Percentiles rank a stretch among this genome's conserved stretches.
phyloP scores from a whole-genome alignment of 2,797 vertebrate species.

The Amblyopsis hoosieri region DNA sequence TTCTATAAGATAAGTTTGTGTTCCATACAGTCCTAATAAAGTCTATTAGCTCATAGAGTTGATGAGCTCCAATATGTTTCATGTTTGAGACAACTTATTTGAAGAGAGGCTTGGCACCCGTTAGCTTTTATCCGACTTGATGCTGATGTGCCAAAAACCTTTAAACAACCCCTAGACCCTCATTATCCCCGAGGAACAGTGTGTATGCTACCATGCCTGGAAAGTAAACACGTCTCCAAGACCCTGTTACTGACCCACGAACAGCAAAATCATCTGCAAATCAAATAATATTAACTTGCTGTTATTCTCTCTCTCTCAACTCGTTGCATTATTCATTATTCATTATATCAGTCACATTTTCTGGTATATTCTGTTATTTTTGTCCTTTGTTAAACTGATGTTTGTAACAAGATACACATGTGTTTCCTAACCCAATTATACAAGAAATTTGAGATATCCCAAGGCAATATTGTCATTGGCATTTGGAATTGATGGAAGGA shows the following conservation, averaged over 20 bases:
- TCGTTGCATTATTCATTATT: too few relatives aligned
- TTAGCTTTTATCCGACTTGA: neutral
- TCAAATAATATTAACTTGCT: slow-evolving; percentile 23
- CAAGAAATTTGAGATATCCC: slow-evolving; percentile 5
- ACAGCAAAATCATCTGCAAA: slow-evolving; percentile 26
- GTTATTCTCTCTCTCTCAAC: slow-evolving; percentile 4
- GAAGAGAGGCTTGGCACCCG: neutral
- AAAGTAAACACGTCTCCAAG: slow-evolving; percentile 24
- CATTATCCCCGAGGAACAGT: neutral
- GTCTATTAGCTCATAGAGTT: neutral
- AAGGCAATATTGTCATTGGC: slow-evolving; percentile 14
- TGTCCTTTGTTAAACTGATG: neutral
- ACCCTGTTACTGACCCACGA: slow-evolving; percentile 14
- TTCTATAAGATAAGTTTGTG: neutral
- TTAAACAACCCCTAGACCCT: slow-evolving; percentile 8
- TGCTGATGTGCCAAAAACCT: neutral
- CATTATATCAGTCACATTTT: too few relatives aligned
- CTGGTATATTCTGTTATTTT: slow-evolving; percentile 6
- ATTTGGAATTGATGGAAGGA: neutral
- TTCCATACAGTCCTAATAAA: neutral
- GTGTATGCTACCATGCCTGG: slow-evolving; percentile 5
- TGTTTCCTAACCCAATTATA: slow-evolving; percentile 29
- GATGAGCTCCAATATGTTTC: slow-evolving; percentile 2
- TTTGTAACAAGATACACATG: slow-evolving; percentile 11
- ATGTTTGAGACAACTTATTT: neutral